Conservation (phyloP, 2,113 vertebrate species). For the Burhinus bistriatus region DNA sequence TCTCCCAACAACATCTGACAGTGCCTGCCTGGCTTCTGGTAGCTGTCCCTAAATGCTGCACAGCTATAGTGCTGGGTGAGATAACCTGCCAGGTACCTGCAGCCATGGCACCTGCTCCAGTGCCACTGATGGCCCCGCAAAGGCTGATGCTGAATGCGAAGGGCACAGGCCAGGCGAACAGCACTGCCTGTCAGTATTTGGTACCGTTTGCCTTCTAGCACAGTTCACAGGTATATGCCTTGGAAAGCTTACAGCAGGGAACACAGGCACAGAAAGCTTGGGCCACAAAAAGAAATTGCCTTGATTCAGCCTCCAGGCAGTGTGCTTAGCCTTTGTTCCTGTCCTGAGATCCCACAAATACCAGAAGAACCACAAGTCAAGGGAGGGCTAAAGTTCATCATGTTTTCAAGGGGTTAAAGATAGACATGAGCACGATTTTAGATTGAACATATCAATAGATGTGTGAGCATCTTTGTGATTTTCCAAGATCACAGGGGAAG, state of each 20-base stretch:
- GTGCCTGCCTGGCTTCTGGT: background rate
- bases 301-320: background rate
- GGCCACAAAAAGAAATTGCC: background rate
- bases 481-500: background rate
- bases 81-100: background rate
- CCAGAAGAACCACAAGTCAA: background rate
- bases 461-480: background rate
- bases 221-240: background rate
- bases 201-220: background rate
- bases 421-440: background rate
- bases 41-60: background rate
- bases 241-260: background rate
- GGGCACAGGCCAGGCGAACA: no score
- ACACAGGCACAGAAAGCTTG: background rate
- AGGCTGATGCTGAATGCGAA: background rate
- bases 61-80: background rate
- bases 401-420: background rate
- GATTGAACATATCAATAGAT: background rate
- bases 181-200: background rate
- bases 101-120: background rate
- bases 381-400: background rate
- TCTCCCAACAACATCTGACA: background rate
- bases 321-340: background rate
- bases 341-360: background rate
- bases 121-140: background rate